Evolutionary conservation across 2,888 invertebrate species (phyloP).

Genomic region (Leptopilina syphax): DNA sequence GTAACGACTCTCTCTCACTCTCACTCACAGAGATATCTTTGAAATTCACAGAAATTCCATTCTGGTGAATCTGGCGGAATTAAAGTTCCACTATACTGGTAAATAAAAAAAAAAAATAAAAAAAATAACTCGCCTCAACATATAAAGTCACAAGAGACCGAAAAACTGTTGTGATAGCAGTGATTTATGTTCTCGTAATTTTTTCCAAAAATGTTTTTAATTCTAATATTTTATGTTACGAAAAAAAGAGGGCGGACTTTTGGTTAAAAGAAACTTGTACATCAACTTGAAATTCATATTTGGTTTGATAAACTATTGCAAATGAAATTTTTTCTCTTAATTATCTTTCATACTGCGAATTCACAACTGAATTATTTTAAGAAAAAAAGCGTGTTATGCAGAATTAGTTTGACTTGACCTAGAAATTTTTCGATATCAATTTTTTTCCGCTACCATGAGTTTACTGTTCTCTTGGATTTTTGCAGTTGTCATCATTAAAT

Average conservation of each 20-base stretch:
- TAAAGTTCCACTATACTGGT: neutral
- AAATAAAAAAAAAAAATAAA: neutral
- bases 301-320: too few species aligned
- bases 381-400: too few species aligned
- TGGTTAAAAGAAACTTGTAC: too few species aligned
- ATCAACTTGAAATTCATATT: too few species aligned
- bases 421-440: neutral
- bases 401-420: neutral
- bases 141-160: conserved; percentile 9
- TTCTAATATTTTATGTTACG: neutral
- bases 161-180: neutral
- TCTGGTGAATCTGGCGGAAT: neutral
- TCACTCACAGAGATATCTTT: conserved; percentile 9
- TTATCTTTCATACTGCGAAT: too few species aligned
- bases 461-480: neutral
- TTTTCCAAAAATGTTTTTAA: neutral
- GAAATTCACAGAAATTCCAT: conserved; percentile 21
- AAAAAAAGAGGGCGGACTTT: neutral
- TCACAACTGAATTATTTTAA: too few species aligned
- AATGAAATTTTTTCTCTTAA: too few species aligned
- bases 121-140: neutral
- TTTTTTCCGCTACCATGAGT: too few species aligned
- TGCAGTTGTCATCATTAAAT: conserved; percentile 34
- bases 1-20: conserved; percentile 19
- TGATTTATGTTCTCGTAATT: conserved; percentile 7